Percentiles rank a stretch among this genome's conserved stretches.
These are phyloP conservation scores for Asteroscopus sphinx DNA, from an alignment of 2,888 invertebrate species.

Conservation along the genomic window DNA sequence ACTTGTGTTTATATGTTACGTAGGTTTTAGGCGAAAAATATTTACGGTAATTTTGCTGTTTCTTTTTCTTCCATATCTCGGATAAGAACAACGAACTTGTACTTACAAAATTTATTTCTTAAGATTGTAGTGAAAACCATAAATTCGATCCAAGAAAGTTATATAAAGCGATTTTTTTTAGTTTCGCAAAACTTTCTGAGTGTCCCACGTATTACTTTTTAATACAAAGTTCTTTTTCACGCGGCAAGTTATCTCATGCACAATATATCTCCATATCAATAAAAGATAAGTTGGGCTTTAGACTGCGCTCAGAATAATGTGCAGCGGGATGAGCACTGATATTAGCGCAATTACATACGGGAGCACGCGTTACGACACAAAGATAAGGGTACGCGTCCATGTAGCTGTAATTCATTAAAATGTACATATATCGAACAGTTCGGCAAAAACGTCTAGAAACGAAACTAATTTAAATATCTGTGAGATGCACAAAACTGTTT, in stretches of 20 bases:
- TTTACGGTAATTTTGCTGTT: neutral
- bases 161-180: too few species aligned
- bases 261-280: slow-evolving; percentile 34
- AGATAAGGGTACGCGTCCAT: slow-evolving; percentile 20
- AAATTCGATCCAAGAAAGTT: too few species aligned
- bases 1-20: neutral
- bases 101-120: too few species aligned
- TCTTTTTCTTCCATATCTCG: too few species aligned
- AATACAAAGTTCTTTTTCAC: neutral
- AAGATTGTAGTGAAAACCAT: too few species aligned
- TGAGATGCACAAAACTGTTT: too few species aligned
- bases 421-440: too few species aligned
- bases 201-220: too few species aligned
- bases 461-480: too few species aligned
- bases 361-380: slow-evolving; percentile 30
- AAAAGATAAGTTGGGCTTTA: slow-evolving; percentile 33
- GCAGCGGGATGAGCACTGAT: slow-evolving; percentile 42
- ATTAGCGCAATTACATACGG: slow-evolving; percentile 49
- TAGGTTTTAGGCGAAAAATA: neutral
- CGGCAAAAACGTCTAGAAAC: too few species aligned
- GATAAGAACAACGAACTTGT: too few species aligned
- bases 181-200: too few species aligned
- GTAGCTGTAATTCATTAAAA: neutral
- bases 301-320: slow-evolving; percentile 29
- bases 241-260: slow-evolving; percentile 23